Evolutionary conservation across 2,113 vertebrate species (phyloP), one percentile per base, ranked within the genome.

Genomic region (Oxyura jamaicensis): DNA sequence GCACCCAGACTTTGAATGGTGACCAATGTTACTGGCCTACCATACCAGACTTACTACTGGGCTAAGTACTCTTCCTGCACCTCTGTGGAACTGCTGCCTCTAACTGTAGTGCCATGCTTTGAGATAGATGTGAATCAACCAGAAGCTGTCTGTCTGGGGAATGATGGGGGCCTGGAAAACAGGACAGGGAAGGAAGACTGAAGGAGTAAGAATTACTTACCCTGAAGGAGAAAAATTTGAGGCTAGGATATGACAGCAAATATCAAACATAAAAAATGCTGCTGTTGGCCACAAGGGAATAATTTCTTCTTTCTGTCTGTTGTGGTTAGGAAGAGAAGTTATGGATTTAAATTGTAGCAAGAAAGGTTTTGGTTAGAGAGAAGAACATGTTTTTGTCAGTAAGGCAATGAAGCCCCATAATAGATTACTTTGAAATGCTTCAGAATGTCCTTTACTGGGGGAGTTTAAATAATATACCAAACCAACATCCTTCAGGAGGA

Each of bases 1-100:
- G 36, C 29, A 53, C 20, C 6, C 36, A 59, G 42, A 21, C 0
- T 0, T 22, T 0, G 1, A 76, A 66, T 20, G 23, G 39, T 48
- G 39, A 80, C n/a, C 69, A 72, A 4, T 41, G 7, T 50, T 50
- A 46, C 31, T 5, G 2, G 18, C 8, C 26, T 35, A 31, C 8
- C 55, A 79, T 41, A n/a, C 26, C 36, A 89, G n/a, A 53, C 56
- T 53, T 46, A 12, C 12, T 60, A 12, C 26, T 42, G 58, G 48
- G 46, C 25, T 17, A 21, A 66, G 33, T 25, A 4, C 21, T 84
- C 13, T 69, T 55, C 36, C 56, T 72, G 26, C 52, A 72, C 3
- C 3, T 66, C 33, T 62, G 33, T 50, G 68, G 80, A 22, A 41
- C n/a, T 91, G 13, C 23, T 81, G 28, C 26, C 11, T 85, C 39